Conservation (phyloP, 1,140 invertebrate species). For the Achroia grisella region DNA sequence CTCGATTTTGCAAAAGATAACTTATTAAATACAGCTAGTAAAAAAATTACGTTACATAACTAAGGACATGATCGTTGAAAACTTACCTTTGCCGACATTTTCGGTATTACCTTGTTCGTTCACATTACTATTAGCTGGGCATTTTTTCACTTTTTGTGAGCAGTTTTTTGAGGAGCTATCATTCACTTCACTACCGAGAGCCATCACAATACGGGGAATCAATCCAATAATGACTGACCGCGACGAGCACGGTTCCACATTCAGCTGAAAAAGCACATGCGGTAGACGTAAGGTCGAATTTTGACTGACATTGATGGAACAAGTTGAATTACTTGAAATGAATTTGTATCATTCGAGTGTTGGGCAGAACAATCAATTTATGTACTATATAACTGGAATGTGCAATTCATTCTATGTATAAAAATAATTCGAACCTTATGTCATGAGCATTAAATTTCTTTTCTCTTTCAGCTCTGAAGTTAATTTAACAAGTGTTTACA, state of each 20-base stretch:
- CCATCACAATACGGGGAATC: slow-evolving; percentile 74
- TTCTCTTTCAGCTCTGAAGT: too few relatives aligned
- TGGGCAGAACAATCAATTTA: too few relatives aligned
- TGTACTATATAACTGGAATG: too few relatives aligned
- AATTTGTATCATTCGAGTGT: too few relatives aligned
- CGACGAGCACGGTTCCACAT: slow-evolving; percentile 62
- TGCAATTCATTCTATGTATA: too few relatives aligned
- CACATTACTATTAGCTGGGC: slow-evolving; percentile 50
- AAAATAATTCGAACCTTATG: too few relatives aligned
- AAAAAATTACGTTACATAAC: slow-evolving; percentile 69
- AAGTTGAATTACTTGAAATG: too few relatives aligned
- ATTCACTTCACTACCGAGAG: slow-evolving; percentile 74
- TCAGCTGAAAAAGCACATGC: slow-evolving; percentile 72
- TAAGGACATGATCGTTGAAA: slow-evolving; percentile 55
- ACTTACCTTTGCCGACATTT: slow-evolving; percentile 67
- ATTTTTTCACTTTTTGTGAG: slow-evolving; percentile 71
- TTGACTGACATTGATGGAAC: slow-evolving; percentile 17
- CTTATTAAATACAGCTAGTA: slow-evolving; percentile 26
- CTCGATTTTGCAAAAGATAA: slow-evolving; percentile 16
- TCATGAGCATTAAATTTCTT: too few relatives aligned
- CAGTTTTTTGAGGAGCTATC: slow-evolving; percentile 64
- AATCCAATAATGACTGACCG: slow-evolving; percentile 65
- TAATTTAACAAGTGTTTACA: too few relatives aligned
- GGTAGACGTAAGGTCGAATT: slow-evolving; percentile 67
- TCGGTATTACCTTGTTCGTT: slow-evolving; percentile 53